These are phyloP conservation scores for Punctoribates punctum DNA, from an alignment of 2,888 invertebrate genomes.

Conservation along the genomic window DNA sequence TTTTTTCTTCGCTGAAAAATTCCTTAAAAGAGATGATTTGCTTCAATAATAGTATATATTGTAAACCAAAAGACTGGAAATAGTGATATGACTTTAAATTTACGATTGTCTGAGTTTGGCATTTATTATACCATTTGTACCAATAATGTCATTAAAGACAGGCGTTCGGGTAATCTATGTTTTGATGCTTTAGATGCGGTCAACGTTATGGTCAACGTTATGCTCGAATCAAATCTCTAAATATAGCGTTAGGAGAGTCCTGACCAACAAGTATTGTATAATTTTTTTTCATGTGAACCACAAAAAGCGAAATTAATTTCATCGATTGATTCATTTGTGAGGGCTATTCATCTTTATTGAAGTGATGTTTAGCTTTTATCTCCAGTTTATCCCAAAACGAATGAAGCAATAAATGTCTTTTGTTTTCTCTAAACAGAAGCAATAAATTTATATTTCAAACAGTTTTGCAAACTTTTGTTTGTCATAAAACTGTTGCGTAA, in stretches of 20 bases:
- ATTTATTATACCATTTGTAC: constrained; percentile 29
- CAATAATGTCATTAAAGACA: constrained; percentile 22
- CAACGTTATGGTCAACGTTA: background rate
- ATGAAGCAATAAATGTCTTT: no score
- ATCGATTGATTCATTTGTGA: no score
- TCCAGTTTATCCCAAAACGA: no score
- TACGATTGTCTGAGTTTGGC: constrained; percentile 22
- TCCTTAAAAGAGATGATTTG: background rate
- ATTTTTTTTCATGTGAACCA: background rate
- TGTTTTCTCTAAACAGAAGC: no score
- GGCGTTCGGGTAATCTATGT: constrained; percentile 4
- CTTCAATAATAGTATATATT: background rate
- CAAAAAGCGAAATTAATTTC: no score
- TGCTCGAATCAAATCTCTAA: background rate
- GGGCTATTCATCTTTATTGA: no score
- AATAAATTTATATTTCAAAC: no score
- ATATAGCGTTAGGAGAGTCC: background rate
- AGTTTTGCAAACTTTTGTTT: no score
- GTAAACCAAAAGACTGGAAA: constrained; percentile 28
- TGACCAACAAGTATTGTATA: constrained; percentile 13
- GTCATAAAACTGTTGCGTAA: no score
- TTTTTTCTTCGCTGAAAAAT: background rate
- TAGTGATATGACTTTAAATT: constrained; percentile 19
- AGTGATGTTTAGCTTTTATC: no score
- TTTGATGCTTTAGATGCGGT: background rate